Conservation (phyloP, 2,113 vertebrate genomes). For the Nestor notabilis region DNA sequence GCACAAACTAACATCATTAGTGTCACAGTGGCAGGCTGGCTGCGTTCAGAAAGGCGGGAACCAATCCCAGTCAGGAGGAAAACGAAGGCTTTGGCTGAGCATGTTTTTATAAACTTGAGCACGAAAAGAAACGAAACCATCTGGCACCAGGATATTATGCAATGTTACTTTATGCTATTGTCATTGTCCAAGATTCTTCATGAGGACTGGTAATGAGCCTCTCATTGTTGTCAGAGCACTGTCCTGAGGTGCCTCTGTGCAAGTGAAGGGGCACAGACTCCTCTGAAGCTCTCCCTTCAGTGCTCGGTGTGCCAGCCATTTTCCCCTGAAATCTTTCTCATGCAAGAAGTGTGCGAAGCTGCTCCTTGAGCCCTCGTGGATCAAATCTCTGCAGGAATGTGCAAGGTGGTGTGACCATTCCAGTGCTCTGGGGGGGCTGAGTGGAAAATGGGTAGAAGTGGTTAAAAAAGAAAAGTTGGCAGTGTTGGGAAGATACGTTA, state of each 20-base stretch:
- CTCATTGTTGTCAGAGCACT: not conserved
- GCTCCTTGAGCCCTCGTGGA: not conserved
- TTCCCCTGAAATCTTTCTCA: not conserved
- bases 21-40: not conserved
- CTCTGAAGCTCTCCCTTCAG: not conserved
- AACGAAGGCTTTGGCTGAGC: not conserved
- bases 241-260: not conserved
- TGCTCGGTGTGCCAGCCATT: not conserved
- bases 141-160: constrained; percentile 53
- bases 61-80: not conserved
- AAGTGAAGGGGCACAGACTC: not conserved
- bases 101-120: constrained; percentile 48
- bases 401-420: no score
- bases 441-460: not conserved
- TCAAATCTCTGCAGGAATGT: not conserved
- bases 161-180: constrained; percentile 20
- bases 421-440: not conserved
- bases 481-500: rapidly evolving
- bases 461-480: not conserved
- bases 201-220: not conserved
- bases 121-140: constrained; percentile 34
- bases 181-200: constrained; percentile 7
- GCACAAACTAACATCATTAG: not conserved
- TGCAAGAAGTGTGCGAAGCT: not conserved
- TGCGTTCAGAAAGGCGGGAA: not conserved